Evolutionary conservation across 2,888 invertebrate species (phyloP).

Genomic region (Nudaria mundana): DNA sequence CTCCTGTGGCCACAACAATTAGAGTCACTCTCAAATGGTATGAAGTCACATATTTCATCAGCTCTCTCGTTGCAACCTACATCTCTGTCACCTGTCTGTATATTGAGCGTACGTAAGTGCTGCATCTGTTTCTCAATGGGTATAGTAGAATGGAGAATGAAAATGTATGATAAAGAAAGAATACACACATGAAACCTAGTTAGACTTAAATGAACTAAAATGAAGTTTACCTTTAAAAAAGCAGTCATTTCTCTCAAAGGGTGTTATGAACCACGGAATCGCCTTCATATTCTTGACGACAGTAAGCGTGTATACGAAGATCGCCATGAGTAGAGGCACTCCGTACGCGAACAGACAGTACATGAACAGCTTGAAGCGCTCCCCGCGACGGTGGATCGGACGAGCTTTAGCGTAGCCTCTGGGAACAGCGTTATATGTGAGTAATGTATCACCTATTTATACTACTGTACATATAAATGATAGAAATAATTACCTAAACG

Average conservation of each 20-base stretch:
- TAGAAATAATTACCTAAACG: slow-evolving; percentile 53
- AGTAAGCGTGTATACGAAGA: slow-evolving; percentile 34
- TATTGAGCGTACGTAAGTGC: too few species aligned
- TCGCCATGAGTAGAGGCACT: slow-evolving; percentile 50
- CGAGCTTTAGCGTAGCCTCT: slow-evolving; percentile 71
- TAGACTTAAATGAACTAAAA: too few species aligned
- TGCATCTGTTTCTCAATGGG: too few species aligned
- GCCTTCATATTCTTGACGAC: slow-evolving; percentile 27
- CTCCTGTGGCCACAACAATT: too few species aligned
- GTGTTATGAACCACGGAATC: slow-evolving; percentile 57
- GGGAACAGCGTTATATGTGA: slow-evolving; percentile 11
- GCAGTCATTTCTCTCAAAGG: slow-evolving; percentile 45
- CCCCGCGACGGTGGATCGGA: slow-evolving; percentile 63
- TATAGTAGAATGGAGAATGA: too few species aligned
- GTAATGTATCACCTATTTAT: neutral
- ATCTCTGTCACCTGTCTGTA: too few species aligned
- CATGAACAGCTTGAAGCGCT: slow-evolving; percentile 58
- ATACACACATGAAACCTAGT: too few species aligned
- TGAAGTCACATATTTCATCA: too few species aligned
- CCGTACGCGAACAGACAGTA: slow-evolving; percentile 64
- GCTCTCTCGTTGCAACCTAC: too few species aligned
- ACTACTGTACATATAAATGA: too few species aligned
- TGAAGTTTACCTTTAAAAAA: slow-evolving; percentile 53
- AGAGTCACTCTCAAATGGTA: too few species aligned
- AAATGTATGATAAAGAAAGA: too few species aligned